Conservation (phyloP, 2,113 vertebrate genomes). For the Amblyornis subalaris region DNA sequence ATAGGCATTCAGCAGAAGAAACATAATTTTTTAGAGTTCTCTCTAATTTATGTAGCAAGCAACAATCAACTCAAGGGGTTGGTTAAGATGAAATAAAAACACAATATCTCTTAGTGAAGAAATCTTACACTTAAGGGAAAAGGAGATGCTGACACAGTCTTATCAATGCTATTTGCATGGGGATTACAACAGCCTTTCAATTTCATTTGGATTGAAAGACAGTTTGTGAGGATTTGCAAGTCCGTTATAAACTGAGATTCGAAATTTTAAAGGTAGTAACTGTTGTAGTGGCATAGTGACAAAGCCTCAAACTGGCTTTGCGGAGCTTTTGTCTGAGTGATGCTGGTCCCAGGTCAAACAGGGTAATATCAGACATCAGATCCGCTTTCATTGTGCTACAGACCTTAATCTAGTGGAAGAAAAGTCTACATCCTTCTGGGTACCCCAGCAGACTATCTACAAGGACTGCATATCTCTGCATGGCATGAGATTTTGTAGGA, state of each 20-base stretch:
- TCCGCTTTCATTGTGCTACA: not conserved
- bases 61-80: not conserved
- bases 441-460: fast-evolving
- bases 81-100: slow-evolving; percentile 3
- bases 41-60: slow-evolving; percentile 38
- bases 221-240: not conserved
- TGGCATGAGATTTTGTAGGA: not conserved
- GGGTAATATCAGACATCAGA: not conserved
- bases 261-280: not conserved
- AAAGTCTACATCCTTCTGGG: fast-evolving
- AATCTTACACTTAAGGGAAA: not conserved
- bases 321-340: not conserved
- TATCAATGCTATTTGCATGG: slow-evolving; percentile 31
- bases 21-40: not conserved
- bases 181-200: slow-evolving; percentile 19
- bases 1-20: not conserved
- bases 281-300: not conserved
- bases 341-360: not conserved
- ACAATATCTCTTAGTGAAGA: not conserved
- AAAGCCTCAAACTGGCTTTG: not conserved
- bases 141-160: not conserved
- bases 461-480: not conserved
- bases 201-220: not conserved
- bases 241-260: slow-evolving; percentile 8
- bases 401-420: not conserved